Percentiles rank a stretch among this genome's conserved stretches.
These are phyloP conservation scores for Podarcis lilfordi DNA, from an alignment of 2,797 vertebrate genomes.

Conservation along the genomic window DNA sequence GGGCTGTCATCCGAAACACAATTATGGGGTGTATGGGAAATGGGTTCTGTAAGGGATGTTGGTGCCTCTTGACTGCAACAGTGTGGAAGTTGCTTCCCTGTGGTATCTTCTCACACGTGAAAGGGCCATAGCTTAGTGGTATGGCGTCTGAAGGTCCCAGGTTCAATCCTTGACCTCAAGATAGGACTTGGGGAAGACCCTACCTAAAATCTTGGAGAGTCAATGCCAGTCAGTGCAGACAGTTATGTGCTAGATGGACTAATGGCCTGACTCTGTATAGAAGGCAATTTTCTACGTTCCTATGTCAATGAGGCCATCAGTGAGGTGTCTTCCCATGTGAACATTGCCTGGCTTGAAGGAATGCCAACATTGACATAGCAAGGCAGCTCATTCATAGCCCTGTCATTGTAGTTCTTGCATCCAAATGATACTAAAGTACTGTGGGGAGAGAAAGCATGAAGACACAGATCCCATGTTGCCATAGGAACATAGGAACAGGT, in stretches of 20 bases:
- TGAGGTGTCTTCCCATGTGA: background rate
- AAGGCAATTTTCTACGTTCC: background rate
- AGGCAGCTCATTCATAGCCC: background rate
- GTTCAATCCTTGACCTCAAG: too few species aligned
- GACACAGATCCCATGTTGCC: background rate
- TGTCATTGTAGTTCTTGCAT: background rate
- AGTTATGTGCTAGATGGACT: too few species aligned
- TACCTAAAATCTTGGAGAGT: too few species aligned
- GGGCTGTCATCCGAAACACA: slow-evolving; percentile 13
- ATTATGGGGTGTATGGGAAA: slow-evolving; percentile 18
- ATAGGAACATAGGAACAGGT: background rate
- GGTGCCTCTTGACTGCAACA: background rate
- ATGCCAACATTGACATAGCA: background rate
- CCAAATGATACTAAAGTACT: too few species aligned
- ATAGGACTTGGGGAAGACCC: too few species aligned
- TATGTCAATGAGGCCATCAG: background rate
- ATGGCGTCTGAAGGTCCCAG: too few species aligned
- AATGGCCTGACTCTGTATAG: background rate
- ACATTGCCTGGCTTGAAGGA: background rate
- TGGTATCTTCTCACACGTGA: too few species aligned
- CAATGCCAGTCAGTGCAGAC: too few species aligned
- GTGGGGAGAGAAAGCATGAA: background rate
- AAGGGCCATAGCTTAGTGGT: too few species aligned
- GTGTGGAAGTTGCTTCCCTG: background rate
- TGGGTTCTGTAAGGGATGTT: background rate